Base-by-base conservation (phyloP, 35 echinoderm and acorn worm genomes). In the Ophioderma brevispina region DNA sequence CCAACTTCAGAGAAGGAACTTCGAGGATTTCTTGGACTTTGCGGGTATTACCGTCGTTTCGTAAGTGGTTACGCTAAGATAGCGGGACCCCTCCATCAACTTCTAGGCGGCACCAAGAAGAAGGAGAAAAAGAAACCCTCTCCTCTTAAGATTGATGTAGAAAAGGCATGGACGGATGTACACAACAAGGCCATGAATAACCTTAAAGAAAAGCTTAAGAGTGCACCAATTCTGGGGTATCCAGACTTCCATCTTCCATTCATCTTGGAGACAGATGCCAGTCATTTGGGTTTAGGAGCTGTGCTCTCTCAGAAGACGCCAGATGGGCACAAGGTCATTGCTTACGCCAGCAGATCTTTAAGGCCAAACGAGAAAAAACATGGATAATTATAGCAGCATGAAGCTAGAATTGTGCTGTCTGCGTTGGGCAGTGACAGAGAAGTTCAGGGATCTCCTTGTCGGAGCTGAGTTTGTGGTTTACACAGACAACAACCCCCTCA, bases 381-480 rank as follows among this genome's bases (percentile, higher is more conserved):
- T 96, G 94, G 21, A 88, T 0, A 96, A 96, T 37, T 96, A 96
- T 59, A 93, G 91, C 52, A 92, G 86, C 70, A 96, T 96, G 94
- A 96, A 96, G 52, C 55, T 96, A 33, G 94, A 96, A 63, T 33
- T 96, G 18, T 56, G 88, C 2, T 89, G 90, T 23, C 86, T 96
- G 0, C 50, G 84, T 23, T 96, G 90, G 90, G 87, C 90, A 8
- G 88, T 96, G 0, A 92, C 94, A 13, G 90, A 90, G 40, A 96
- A 96, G 40, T 96, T 92, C 43, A 23, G 94, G 3, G 94, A 96
- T 52, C 28, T 96, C 13, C 76, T 96, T 23, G 10, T 96, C 32
- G 86, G 91, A 38, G 76, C 76, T 33, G 85, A 91, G 35, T 95
- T 95, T 43, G 43, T 37, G 15, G 94, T 95, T 13, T 95, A 37